A percentile compares a stretch with the other conserved stretches of the same genome.
Conservation (phyloP, 2,797 vertebrate genomes). For the Hyperoplus lanceolatus region DNA sequence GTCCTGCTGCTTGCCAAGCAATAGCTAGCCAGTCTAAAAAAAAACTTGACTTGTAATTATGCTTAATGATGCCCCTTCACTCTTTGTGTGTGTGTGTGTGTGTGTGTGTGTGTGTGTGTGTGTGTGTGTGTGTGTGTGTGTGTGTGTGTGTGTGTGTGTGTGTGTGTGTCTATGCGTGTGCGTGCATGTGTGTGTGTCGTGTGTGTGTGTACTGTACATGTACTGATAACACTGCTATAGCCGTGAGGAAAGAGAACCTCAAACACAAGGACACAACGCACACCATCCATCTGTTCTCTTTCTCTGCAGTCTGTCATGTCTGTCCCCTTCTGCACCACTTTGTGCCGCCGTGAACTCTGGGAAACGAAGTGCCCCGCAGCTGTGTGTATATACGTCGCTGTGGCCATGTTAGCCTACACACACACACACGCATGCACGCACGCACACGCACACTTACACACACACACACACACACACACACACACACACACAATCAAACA, state of each 20-base stretch:
- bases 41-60: conserved; percentile 43
- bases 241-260: conserved; percentile 76
- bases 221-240: conserved; percentile 43
- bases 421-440: too few species aligned
- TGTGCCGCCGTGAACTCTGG: conserved; percentile 55
- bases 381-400: conserved; percentile 43
- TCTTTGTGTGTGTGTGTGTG: conserved; percentile 7
- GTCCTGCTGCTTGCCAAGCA: conserved; percentile 52
- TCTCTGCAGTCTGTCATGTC: conserved; percentile 32
- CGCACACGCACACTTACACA: too few species aligned
- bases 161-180: neutral
- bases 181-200: neutral
- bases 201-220: conserved; percentile 24
- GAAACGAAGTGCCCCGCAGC: conserved; percentile 61
- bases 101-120: conserved; percentile 4
- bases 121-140: neutral
- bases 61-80: conserved; percentile 52
- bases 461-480: too few species aligned
- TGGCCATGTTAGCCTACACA: conserved; percentile 31
- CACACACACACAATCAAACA: neutral
- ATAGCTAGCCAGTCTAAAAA: neutral
- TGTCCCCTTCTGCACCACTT: conserved; percentile 11
- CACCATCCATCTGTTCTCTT: conserved; percentile 66
- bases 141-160: neutral
- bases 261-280: conserved; percentile 73